These are phyloP conservation scores for Clupea harengus DNA, from an alignment of 2,113 vertebrate species.

Conservation along the genomic window DNA sequence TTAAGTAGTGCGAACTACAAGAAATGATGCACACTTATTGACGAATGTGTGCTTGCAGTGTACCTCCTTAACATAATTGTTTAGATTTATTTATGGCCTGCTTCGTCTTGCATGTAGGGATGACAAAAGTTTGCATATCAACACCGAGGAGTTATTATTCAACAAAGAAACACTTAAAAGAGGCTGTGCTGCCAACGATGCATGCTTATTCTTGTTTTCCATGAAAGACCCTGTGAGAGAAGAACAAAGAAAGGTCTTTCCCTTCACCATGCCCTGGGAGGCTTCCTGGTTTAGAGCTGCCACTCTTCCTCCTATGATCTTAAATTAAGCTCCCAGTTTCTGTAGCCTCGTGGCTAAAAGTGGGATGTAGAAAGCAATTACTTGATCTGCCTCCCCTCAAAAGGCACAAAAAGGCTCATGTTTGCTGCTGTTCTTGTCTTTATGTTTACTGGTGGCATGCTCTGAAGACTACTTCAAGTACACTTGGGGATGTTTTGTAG, in stretches of 20 bases:
- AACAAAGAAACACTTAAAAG: neutral
- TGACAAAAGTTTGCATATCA: neutral
- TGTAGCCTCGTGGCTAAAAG: slow-evolving; percentile 17
- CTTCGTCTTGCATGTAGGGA: neutral
- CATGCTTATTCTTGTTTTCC: slow-evolving; percentile 7
- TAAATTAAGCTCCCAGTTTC: slow-evolving; percentile 19
- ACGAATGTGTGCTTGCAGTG: neutral
- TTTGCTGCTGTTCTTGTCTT: neutral
- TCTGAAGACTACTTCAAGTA: neutral
- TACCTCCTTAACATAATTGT: neutral
- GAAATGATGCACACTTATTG: neutral
- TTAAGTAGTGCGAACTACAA: neutral
- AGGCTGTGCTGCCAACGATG: neutral
- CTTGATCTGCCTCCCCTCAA: slow-evolving; percentile 6
- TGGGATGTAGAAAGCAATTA: slow-evolving; percentile 25
- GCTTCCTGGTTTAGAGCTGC: slow-evolving; percentile 9
- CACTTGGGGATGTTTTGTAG: neutral
- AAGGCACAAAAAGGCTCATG: slow-evolving; percentile 12
- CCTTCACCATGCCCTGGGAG: neutral
- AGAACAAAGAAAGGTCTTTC: neutral
- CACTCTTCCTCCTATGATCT: slow-evolving; percentile 12
- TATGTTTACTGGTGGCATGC: neutral
- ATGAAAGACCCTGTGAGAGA: neutral
- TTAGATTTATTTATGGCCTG: neutral
- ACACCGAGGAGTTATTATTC: neutral